Evolutionary conservation across 2,797 vertebrate genomes (phyloP).

Genomic region (Denticeps clupeoides): DNA sequence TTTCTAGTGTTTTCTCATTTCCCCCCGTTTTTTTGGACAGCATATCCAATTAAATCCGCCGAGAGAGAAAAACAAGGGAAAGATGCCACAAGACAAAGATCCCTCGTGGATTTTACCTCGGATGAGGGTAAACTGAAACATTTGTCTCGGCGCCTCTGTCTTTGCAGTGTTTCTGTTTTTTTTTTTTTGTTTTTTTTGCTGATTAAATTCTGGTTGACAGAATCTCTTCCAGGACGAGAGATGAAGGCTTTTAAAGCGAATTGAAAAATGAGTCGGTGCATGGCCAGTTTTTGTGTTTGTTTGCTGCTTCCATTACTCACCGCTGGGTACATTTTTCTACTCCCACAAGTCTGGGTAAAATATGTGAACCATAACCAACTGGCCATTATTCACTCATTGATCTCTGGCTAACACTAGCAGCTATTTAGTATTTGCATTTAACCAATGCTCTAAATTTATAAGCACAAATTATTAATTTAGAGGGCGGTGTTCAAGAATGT

Average conservation of each 20-base stretch:
- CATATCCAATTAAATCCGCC: slow-evolving; percentile 36
- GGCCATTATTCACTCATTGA: slow-evolving; percentile 5
- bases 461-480: too few species aligned
- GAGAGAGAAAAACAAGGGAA: slow-evolving; percentile 23
- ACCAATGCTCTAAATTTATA: too few species aligned
- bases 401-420: neutral
- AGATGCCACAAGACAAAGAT: slow-evolving; percentile 32
- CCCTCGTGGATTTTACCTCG: slow-evolving; percentile 43
- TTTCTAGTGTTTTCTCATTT: slow-evolving; percentile 25
- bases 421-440: too few species aligned
- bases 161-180: slow-evolving; percentile 32
- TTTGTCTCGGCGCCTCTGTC: slow-evolving; percentile 43
- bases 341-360: slow-evolving; percentile 27
- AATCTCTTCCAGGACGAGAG: slow-evolving; percentile 38
- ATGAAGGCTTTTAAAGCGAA: slow-evolving; percentile 41
- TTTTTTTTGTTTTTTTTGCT: slow-evolving; percentile 33
- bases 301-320: slow-evolving; percentile 41
- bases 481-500: too few species aligned
- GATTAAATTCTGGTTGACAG: slow-evolving; percentile 50
- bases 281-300: slow-evolving; percentile 42
- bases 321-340: slow-evolving; percentile 29
- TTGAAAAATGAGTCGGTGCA: slow-evolving; percentile 40
- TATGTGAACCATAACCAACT: slow-evolving; percentile 27
- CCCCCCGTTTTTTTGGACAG: slow-evolving; percentile 23
- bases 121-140: slow-evolving; percentile 53